These are phyloP conservation scores for Ornithoptera alexandrae DNA, from an alignment of 2,888 invertebrate genomes.

Conservation along the genomic window DNA sequence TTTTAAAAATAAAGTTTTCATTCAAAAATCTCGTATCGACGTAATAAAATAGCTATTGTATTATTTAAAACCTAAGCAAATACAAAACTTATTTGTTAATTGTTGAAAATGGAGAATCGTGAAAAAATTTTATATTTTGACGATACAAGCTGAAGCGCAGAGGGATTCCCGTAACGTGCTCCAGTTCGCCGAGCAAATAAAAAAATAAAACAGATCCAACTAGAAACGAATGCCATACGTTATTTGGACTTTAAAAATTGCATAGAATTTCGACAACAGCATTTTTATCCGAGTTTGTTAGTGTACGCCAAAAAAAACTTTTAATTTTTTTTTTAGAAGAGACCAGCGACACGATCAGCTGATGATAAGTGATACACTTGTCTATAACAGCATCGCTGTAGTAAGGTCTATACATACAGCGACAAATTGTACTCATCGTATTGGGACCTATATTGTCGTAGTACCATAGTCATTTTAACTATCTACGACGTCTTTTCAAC, in stretches of 20 bases:
- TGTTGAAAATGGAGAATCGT: neutral
- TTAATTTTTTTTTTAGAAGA: too few species aligned
- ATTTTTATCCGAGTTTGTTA: conserved; percentile 1
- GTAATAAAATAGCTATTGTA: too few species aligned
- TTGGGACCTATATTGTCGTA: too few species aligned
- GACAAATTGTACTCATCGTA: too few species aligned
- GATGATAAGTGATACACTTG: too few species aligned
- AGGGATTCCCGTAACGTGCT: conserved; percentile 13
- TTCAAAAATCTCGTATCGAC: too few species aligned
- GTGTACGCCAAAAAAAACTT: neutral
- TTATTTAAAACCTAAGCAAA: neutral
- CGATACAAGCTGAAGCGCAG: conserved; percentile 1
- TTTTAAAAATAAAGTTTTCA: too few species aligned
- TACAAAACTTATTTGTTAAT: neutral
- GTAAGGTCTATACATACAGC: too few species aligned
- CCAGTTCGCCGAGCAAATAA: conserved; percentile 19
- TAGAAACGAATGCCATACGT: conserved; percentile 19
- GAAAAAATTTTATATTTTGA: neutral
- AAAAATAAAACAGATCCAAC: conserved; percentile 9
- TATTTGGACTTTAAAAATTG: conserved; percentile 20
- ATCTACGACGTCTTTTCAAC: too few species aligned
- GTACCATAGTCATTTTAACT: too few species aligned
- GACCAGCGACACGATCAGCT: too few species aligned
- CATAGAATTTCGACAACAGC: conserved; percentile 10
- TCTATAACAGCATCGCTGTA: too few species aligned